Base-by-base conservation (phyloP, 2,113 vertebrate species). In the Pheucticus melanocephalus region DNA sequence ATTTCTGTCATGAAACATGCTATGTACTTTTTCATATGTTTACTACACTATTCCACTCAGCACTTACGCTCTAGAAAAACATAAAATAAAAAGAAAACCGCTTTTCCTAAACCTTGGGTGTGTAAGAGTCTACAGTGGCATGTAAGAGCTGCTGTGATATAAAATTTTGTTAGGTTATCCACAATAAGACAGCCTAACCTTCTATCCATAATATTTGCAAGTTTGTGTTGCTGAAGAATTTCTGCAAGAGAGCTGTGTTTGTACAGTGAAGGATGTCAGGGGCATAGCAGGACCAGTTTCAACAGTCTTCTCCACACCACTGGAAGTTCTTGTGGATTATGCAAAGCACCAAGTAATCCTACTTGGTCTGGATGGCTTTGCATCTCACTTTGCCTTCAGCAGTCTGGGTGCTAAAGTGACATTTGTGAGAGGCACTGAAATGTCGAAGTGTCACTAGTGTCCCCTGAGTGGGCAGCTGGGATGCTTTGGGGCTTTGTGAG, bases 51-150 rank as follows among this genome's bases (percentile, higher is more conserved):
- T 54, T 92, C 8, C 24, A 8, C 27, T 59, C 21, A 25, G 39
- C 2, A 45, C 15, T 45, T 79, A 7, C 0, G 0, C 9, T 70
- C 22, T 53, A 61, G 24, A 35, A 45, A 66, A 69, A 60, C 0
- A 3, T 4, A 21, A 73, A 65, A 30, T 14, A 4, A 30, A 33
- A 45, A 37, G 4, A 19, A 54, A 71, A 19, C 21, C 28, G 5
- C 13, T 53, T 73, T 18, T 25, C 61, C 31, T 57, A 61, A 53
- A 53, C 13, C 3, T 66, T 61, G 23, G 5, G 5, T 63, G 10
- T 1, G 0, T 30, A 66, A 27, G 30, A 94, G 13, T 31, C 9
- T 82, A 11, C 5, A 18, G 14, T 69, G 37, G 5, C 20, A 53
- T 35, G 3, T 50, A 17, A 59, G 60, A 45, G 13, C 22, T 78